phyloP scores from a whole-genome alignment of 2,888 invertebrate species.

The Endomychus coccineus region DNA sequence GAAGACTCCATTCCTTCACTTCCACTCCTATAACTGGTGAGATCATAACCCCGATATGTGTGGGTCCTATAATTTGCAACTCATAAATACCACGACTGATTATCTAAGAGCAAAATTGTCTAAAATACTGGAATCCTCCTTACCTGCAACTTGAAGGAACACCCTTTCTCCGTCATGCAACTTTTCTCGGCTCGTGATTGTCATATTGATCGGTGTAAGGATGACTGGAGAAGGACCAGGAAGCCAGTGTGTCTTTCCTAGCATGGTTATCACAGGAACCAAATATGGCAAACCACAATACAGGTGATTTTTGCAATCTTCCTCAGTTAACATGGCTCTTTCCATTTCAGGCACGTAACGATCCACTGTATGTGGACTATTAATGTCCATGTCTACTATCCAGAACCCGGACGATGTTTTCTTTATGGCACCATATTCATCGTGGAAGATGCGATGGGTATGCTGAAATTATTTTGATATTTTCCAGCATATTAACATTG shows the following conservation, averaged over 20 bases:
- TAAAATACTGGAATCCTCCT: too few species aligned
- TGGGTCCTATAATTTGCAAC: conserved; percentile 48
- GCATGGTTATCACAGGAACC: conserved; percentile 63
- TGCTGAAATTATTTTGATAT: too few species aligned
- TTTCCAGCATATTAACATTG: too few species aligned
- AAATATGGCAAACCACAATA: conserved; percentile 77
- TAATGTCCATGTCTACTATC: conserved; percentile 68
- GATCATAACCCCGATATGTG: conserved; percentile 59
- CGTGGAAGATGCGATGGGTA: conserved; percentile 54
- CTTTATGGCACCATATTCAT: conserved; percentile 44
- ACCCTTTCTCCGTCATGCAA: conserved; percentile 41
- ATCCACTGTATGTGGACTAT: conserved; percentile 57
- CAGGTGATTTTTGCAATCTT: conserved; percentile 55
- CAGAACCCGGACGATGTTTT: conserved; percentile 56
- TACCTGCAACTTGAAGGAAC: conserved; percentile 48
- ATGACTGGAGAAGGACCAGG: conserved; percentile 49
- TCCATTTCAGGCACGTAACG: conserved; percentile 49
- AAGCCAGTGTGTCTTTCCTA: conserved; percentile 58
- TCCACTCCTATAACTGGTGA: conserved; percentile 52
- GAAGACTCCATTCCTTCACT: conserved; percentile 52
- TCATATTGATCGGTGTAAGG: conserved; percentile 45
- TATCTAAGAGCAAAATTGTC: conserved; percentile 3
- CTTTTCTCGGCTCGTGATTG: conserved; percentile 41
- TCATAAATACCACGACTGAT: background rate
- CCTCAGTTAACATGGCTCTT: conserved; percentile 42